Evolutionary conservation across 2,888 invertebrate genomes (phyloP), one percentile per base, ranked within the genome.

Genomic region (Dynastes grantii): DNA sequence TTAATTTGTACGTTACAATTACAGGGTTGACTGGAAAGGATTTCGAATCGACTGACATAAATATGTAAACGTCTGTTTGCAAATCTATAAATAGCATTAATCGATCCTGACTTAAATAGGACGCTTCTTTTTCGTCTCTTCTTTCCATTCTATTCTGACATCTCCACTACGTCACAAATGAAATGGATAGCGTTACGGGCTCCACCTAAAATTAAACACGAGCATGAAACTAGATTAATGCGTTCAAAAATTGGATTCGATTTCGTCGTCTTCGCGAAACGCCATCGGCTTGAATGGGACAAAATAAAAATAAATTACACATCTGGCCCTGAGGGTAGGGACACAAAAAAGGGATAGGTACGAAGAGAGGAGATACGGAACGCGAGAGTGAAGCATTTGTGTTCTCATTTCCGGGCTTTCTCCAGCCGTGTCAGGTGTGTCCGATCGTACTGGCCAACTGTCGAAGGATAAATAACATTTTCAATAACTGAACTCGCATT

Each of bases 271-370:
- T 73, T 58, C 73, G 40, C 70, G 61, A 22, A 63, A 61, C 63
- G 63, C 32, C 64, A 70, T 73, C 71, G 53, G 37, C 61, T 73
- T 78, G 64, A 78, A 78, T 73, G 73, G 64, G 73, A 61, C 61
- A 49, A 73, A 78, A 78, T 78, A 78, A 78, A 78, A 78, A 71
- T 78, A 78, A 78, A 78, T 78, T 73, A 53, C 78, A 63, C 51
- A 73, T 75, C 63, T 22, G 27, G 1, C 63, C 27, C 8, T 32
- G 32, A 9, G 68, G 51, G 9, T 13, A 13, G n/a, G 51, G 29
- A 29, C 51, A 29, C 22, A 68, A 51, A 27, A 29, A 68, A 51
- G 8, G 1, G n/a, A 27, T 8, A 9, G 45, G 45, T 63, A 61
- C 5, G 27, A 63, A 45, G 45, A 75, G 55, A 9, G 61, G 61